These are phyloP conservation scores for Danio jaintianensis DNA, from an alignment of 2,797 vertebrate species.

Conservation along the genomic window DNA sequence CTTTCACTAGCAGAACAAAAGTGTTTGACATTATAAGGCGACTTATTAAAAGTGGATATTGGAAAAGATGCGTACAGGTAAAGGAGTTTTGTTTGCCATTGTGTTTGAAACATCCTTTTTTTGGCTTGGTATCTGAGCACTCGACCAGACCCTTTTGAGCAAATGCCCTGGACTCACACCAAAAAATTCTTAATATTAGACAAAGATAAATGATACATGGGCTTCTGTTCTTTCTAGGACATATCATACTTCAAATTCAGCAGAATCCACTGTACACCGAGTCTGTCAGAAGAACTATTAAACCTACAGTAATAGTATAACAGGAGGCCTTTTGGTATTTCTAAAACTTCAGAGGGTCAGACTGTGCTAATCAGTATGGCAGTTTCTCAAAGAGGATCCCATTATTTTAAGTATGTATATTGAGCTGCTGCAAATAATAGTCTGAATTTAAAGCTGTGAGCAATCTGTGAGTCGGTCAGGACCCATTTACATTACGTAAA, in stretches of 20 bases:
- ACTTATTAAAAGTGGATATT: constrained; percentile 20
- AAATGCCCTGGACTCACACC: constrained; percentile 7
- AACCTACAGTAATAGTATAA: not conserved
- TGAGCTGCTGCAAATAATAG: not conserved
- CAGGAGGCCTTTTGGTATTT: not conserved
- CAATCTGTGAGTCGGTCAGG: not conserved
- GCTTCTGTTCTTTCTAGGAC: not conserved
- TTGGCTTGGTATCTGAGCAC: constrained; percentile 1
- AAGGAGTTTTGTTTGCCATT: constrained; percentile 17
- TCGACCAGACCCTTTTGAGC: constrained; percentile 1
- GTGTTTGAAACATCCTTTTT: constrained; percentile 8
- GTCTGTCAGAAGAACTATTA: not conserved
- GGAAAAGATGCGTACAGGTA: constrained; percentile 9
- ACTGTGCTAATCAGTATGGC: not conserved
- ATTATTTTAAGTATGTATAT: constrained; percentile 11
- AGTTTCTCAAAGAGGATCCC: constrained; percentile 5
- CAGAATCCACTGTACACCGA: not conserved
- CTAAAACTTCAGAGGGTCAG: not conserved
- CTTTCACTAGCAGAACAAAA: constrained; percentile 30
- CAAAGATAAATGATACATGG: not conserved
- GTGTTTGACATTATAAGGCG: not conserved
- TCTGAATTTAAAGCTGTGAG: not conserved
- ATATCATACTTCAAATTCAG: not conserved
- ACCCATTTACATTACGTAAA: constrained; percentile 2
- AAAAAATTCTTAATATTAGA: constrained; percentile 21